A percentile compares a stretch with the other conserved stretches of the same genome.
phyloP scores from a whole-genome alignment of 2,113 vertebrate genomes.

The Nesogale talazaci region DNA sequence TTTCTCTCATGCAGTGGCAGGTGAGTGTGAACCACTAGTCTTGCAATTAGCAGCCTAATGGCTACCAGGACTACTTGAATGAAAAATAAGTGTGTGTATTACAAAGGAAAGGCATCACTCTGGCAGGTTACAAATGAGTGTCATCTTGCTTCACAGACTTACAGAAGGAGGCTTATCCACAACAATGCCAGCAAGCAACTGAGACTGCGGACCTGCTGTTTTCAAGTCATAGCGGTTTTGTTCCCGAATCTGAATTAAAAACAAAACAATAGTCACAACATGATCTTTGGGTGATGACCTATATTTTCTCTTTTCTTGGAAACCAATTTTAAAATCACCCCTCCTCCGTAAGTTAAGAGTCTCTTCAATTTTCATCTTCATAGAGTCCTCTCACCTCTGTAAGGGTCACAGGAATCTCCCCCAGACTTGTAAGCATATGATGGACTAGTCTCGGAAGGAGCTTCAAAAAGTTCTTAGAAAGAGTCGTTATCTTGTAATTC shows the following conservation, averaged over 20 bases:
- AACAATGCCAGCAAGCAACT: slow-evolving; percentile 95
- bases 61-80: slow-evolving; percentile 13
- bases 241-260: slow-evolving; percentile 89
- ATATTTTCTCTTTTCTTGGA: slow-evolving; percentile 32
- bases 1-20: neutral
- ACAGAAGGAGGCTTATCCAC: slow-evolving; percentile 93
- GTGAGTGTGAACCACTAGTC: neutral
- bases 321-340: neutral
- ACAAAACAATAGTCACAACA: slow-evolving; percentile 2
- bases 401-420: neutral
- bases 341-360: neutral
- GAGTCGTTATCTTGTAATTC: no score
- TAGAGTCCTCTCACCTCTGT: neutral
- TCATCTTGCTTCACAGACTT: slow-evolving; percentile 78
- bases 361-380: neutral
- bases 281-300: slow-evolving; percentile 53
- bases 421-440: neutral
- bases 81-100: neutral
- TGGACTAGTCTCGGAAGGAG: no score
- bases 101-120: slow-evolving; percentile 29
- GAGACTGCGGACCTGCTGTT: slow-evolving; percentile 96
- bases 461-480: no score
- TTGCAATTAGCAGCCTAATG: slow-evolving; percentile 42
- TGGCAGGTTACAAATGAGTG: slow-evolving; percentile 9
- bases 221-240: slow-evolving; percentile 96